Evolutionary conservation across 2,797 vertebrate species (phyloP), one percentile per base, ranked within the genome.

Genomic region (Dermochelys coriacea): DNA sequence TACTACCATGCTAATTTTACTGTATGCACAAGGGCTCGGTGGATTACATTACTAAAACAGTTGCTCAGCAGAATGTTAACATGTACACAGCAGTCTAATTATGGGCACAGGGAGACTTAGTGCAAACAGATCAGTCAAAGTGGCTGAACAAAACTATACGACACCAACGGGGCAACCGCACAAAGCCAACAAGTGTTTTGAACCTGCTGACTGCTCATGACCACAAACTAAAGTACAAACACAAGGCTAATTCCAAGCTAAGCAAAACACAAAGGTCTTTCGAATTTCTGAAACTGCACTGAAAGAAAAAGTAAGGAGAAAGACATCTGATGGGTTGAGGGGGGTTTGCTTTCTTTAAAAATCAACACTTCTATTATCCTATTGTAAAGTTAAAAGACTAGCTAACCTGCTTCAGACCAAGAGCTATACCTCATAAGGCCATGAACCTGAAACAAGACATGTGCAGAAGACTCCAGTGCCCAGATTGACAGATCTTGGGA

Each of bases 211-310:
- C 82, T 88, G 74, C 78, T 91, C 52, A 37, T 12, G 80, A 80
- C 16, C 61, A 86, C 49, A 82, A 80, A 81, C 83, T 82, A 91
- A 91, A 95, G 80, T 0, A 85, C 89, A 93, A 91, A 90, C 5
- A 82, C 18, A 49, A 68, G 41, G 71, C 77, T 82, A 95, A 94
- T 83, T 95, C 86, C 25, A 50, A 88, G 74, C 74, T 87, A 94
- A 93, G 89, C 87, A 96, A 95, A 95, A 96, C 50, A 82, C 21
- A 91, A 81, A 94, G 91, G 81, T 86, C 90, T 91, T 90, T 64
- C 55, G 45, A 79, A 55, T 90, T 88, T 15, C 90, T 81, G 74
- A 86, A 74, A 82, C 55, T 29, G 27, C 7, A 79, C 81, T 89
- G 49, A 84, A 86, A 93, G 45, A 81, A 27, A 49, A 82, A 2